A percentile compares a stretch with the other conserved stretches of the same genome.
These are phyloP conservation scores for Pecten maximus DNA, from an alignment of 2,888 invertebrate species.

Conservation along the genomic window DNA sequence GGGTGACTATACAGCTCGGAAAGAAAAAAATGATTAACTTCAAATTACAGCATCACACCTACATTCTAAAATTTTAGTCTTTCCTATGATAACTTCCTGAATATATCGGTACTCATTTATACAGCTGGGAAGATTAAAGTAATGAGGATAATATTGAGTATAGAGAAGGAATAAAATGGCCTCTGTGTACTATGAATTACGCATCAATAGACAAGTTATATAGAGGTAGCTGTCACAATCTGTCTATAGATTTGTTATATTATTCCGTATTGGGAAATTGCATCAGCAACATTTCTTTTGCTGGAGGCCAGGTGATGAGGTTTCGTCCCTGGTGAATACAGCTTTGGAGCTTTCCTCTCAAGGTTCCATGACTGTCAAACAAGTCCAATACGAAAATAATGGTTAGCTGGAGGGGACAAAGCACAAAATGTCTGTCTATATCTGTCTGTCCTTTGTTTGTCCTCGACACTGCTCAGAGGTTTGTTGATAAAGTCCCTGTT, in stretches of 20 bases:
- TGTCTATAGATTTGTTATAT: background rate
- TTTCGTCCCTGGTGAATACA: conserved; percentile 3
- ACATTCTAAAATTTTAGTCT: too few species aligned
- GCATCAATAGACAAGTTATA: background rate
- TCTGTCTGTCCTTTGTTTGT: background rate
- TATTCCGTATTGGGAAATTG: background rate
- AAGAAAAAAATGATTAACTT: too few species aligned
- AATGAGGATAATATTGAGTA: too few species aligned
- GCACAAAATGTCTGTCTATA: background rate
- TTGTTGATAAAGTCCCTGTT: background rate
- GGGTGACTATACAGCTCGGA: too few species aligned
- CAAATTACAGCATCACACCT: too few species aligned
- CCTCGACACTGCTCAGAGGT: background rate
- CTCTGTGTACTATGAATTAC: background rate
- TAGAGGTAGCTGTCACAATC: background rate
- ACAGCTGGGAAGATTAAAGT: too few species aligned
- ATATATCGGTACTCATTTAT: too few species aligned
- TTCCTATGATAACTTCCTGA: too few species aligned
- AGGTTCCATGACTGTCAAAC: background rate
- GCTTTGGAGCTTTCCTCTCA: background rate
- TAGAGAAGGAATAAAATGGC: background rate
- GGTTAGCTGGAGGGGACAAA: background rate
- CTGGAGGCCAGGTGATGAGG: background rate
- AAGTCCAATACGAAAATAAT: background rate
- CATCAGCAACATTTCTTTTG: background rate